phyloP scores from a whole-genome alignment of 2,797 vertebrate species.

The Tadarida brasiliensis region DNA sequence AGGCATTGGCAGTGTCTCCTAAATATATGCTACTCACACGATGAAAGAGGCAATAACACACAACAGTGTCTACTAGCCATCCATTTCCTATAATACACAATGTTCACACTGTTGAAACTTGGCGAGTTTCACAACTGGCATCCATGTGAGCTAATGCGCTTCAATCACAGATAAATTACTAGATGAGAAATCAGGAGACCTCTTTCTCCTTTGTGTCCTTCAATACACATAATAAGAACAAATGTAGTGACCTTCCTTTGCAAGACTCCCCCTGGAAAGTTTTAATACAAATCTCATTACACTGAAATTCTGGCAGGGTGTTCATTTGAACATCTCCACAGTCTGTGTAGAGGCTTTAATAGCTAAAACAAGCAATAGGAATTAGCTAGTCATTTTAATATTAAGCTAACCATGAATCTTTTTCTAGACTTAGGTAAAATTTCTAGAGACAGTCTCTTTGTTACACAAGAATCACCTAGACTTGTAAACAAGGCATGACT shows the following conservation, averaged over 20 bases:
- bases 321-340: slow-evolving; percentile 86
- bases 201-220: slow-evolving; percentile 73
- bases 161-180: background rate
- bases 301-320: slow-evolving; percentile 80
- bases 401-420: slow-evolving; percentile 83
- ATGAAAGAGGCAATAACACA: slow-evolving; percentile 1
- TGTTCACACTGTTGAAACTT: background rate
- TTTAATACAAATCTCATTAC: slow-evolving; percentile 87
- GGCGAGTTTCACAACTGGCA: background rate
- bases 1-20: slow-evolving; percentile 43
- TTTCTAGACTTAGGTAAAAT: slow-evolving; percentile 78
- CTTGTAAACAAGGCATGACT: background rate
- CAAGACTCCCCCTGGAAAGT: slow-evolving; percentile 78
- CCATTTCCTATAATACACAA: slow-evolving; percentile 13
- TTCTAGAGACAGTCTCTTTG: slow-evolving; percentile 5
- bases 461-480: background rate
- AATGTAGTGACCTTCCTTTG: slow-evolving; percentile 84
- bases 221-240: slow-evolving; percentile 83
- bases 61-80: background rate
- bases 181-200: slow-evolving; percentile 25
- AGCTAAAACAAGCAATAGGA: slow-evolving; percentile 85
- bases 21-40: slow-evolving; percentile 53
- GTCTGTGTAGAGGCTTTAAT: slow-evolving; percentile 82
- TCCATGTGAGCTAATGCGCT: background rate
- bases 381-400: slow-evolving; percentile 83